A percentile compares a stretch with the other conserved stretches of the same genome.
phyloP scores from a whole-genome alignment of 1,140 invertebrate genomes.

The Lepidurus apus region DNA sequence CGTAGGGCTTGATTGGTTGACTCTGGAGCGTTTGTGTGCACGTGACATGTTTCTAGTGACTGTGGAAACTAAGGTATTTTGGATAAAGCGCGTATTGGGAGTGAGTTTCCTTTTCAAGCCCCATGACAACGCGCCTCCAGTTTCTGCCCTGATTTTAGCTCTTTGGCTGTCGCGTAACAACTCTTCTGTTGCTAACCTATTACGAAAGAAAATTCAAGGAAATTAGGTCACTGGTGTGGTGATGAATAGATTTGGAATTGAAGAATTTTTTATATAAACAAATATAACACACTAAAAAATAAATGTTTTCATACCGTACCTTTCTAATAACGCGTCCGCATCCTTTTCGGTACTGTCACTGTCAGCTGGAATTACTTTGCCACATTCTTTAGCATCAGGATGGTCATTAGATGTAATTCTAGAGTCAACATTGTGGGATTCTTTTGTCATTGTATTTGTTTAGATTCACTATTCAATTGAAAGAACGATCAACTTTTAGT shows the following conservation, averaged over 20 bases:
- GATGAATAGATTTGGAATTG: too few relatives aligned
- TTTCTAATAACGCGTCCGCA: background rate
- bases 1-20: background rate
- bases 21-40: background rate
- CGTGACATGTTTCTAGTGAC: background rate
- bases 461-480: too few relatives aligned
- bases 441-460: too few relatives aligned
- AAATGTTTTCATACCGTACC: background rate
- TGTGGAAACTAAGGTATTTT: background rate
- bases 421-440: too few relatives aligned
- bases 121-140: background rate
- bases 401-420: too few relatives aligned
- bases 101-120: conserved; percentile 7
- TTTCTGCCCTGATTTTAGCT: background rate
- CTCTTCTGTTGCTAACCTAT: background rate
- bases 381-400: too few relatives aligned
- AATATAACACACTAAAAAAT: background rate
- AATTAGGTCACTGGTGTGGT: too few relatives aligned
- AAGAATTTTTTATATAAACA: too few relatives aligned
- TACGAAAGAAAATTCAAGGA: background rate
- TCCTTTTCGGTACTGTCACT: background rate
- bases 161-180: background rate
- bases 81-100: background rate
- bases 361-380: background rate
- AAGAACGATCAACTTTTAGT: too few relatives aligned